These are phyloP conservation scores for Myanophis thanlyinensis DNA, from an alignment of 2,113 vertebrate genomes.

Conservation along the genomic window DNA sequence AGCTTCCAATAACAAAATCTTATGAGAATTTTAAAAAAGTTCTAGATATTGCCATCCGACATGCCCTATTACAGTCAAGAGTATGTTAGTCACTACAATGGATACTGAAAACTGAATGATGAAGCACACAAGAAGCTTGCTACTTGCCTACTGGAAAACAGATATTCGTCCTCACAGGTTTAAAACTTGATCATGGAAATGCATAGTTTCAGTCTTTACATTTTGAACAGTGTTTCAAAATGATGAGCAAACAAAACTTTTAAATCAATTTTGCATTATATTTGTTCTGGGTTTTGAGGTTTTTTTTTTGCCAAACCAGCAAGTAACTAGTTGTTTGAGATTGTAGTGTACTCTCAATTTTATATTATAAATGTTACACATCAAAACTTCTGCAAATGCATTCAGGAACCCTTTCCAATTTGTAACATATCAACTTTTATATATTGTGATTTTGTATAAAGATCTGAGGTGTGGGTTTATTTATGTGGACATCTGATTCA, in stretches of 20 bases:
- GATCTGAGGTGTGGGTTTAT: background rate
- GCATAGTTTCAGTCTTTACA: slow-evolving; percentile 12
- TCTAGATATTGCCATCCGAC: slow-evolving; percentile 83
- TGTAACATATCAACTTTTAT: background rate
- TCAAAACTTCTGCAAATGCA: background rate
- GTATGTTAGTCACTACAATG: slow-evolving; percentile 42
- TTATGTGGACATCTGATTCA: background rate
- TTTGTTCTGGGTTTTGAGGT: background rate
- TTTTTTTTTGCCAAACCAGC: background rate
- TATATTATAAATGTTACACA: background rate
- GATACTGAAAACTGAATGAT: slow-evolving; percentile 41
- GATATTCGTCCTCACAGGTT: background rate
- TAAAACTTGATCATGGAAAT: slow-evolving; percentile 4
- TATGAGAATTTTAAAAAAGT: slow-evolving; percentile 84
- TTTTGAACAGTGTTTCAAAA: slow-evolving; percentile 18
- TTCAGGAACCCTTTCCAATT: background rate
- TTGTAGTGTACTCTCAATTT: background rate
- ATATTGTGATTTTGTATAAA: background rate
- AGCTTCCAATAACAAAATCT: slow-evolving; percentile 78
- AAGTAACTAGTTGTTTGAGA: background rate
- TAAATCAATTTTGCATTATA: slow-evolving; percentile 6
- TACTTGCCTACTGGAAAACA: slow-evolving; percentile 49
- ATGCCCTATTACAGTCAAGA: slow-evolving; percentile 55
- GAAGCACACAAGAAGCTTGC: slow-evolving; percentile 19
- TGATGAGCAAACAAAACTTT: slow-evolving; percentile 31